Percentiles rank a stretch among this genome's conserved stretches.
phyloP scores from a whole-genome alignment of 1,140 invertebrate genomes.

The Dysdera silvatica region DNA sequence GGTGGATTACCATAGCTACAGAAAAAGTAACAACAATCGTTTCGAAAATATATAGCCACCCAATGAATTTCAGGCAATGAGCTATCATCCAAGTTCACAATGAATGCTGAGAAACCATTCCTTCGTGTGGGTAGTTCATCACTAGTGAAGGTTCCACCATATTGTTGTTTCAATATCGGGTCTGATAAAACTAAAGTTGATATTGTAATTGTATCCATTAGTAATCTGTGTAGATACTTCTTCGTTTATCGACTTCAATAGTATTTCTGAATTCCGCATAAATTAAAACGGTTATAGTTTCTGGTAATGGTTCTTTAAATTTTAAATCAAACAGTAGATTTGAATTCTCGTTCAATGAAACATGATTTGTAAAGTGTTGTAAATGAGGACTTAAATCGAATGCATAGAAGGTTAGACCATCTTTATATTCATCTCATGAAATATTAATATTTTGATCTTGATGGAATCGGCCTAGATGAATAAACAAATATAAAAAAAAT shows the following conservation, averaged over 20 bases:
- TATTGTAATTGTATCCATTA: constrained; percentile 4
- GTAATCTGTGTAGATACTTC: background rate
- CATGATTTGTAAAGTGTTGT: background rate
- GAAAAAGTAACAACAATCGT: background rate
- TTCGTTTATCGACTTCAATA: background rate
- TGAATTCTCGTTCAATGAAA: background rate
- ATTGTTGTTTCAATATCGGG: background rate
- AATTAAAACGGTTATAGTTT: background rate
- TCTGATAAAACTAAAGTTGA: constrained; percentile 1
- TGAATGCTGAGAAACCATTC: background rate
- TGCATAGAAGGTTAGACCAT: background rate
- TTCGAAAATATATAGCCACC: background rate
- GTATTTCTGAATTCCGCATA: constrained; percentile 4
- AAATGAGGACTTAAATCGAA: constrained; percentile 12
- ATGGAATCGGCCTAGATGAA: background rate
- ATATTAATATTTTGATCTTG: constrained; percentile 7
- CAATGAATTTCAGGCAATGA: background rate
- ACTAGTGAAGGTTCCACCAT: background rate
- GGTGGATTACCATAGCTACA: background rate
- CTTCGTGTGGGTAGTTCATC: background rate
- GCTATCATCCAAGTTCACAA: constrained; percentile 5
- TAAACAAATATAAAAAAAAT: background rate
- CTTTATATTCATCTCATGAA: background rate
- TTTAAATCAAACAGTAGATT: constrained; percentile 1
- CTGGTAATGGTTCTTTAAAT: background rate